Evolutionary conservation across 2,113 vertebrate species (phyloP).

Genomic region (Budorcas taxicolor): DNA sequence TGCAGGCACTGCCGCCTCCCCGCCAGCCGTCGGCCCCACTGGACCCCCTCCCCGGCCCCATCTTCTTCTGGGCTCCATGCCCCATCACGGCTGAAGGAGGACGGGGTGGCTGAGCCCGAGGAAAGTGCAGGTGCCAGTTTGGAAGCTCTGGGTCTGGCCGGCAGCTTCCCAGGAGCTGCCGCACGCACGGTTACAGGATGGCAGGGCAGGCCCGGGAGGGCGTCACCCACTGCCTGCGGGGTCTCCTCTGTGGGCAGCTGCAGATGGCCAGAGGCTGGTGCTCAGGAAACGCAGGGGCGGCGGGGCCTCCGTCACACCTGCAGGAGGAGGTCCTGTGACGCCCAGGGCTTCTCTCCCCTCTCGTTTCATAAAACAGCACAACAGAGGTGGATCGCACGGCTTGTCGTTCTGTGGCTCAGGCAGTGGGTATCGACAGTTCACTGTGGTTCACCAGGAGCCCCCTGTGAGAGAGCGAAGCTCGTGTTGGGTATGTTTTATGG

Average conservation of each 20-base stretch:
- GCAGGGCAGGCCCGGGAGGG: background rate
- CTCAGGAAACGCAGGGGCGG: rapidly evolving
- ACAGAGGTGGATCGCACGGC: rapidly evolving
- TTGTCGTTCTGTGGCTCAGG: rapidly evolving
- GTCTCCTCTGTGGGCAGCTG: background rate
- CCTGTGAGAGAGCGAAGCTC: background rate
- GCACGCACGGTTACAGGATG: rapidly evolving
- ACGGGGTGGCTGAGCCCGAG: background rate
- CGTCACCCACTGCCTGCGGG: background rate
- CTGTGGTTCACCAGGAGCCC: background rate
- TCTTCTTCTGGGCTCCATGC: rapidly evolving
- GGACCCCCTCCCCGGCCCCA: rapidly evolving
- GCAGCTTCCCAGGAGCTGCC: background rate
- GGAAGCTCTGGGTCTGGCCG: background rate
- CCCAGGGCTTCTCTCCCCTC: no score
- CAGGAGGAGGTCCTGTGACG: background rate
- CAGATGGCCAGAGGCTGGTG: background rate
- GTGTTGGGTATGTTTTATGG: rapidly evolving
- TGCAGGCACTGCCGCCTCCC: rapidly evolving
- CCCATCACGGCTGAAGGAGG: rapidly evolving
- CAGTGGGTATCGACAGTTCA: rapidly evolving
- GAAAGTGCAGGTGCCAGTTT: background rate
- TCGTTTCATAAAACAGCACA: rapidly evolving
- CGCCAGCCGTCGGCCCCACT: rapidly evolving
- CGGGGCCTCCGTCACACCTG: background rate